Evolutionary conservation across 2,888 invertebrate genomes (phyloP).

Genomic region (Philonicus albiceps): DNA sequence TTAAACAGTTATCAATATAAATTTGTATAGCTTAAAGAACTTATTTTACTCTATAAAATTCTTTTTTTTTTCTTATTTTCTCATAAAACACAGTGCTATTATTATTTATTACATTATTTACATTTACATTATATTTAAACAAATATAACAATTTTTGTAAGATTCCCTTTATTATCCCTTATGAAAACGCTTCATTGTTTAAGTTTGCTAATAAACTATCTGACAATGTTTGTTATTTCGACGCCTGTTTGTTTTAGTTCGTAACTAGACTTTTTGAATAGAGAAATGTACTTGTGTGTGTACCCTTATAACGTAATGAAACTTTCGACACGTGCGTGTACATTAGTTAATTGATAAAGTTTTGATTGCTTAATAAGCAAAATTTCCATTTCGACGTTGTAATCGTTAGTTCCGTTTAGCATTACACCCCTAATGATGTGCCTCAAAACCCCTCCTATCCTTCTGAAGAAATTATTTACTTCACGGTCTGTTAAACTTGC

Average conservation of each 20-base stretch:
- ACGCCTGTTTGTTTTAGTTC: background rate
- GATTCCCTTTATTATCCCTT: too few relatives aligned
- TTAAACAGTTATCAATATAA: too few relatives aligned
- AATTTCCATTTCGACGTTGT: background rate
- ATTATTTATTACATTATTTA: too few relatives aligned
- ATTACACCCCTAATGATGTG: background rate
- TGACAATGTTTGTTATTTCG: background rate
- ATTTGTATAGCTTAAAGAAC: too few relatives aligned
- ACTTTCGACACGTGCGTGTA: background rate
- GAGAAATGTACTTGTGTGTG: background rate
- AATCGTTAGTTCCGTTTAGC: background rate
- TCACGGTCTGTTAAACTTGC: background rate
- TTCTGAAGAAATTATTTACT: background rate
- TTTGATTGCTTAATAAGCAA: background rate
- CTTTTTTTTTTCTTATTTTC: too few relatives aligned
- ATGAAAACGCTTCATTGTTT: too few relatives aligned
- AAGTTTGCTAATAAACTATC: too few relatives aligned
- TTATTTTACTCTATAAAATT: too few relatives aligned
- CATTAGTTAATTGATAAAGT: background rate
- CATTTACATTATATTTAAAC: too few relatives aligned
- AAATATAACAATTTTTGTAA: too few relatives aligned
- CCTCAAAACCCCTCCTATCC: background rate
- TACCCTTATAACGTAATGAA: background rate
- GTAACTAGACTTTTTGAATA: background rate
- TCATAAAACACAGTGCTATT: too few relatives aligned